Evolutionary conservation across 2,113 vertebrate genomes (phyloP).

Genomic region (Paradoxurus hermaphroditus): DNA sequence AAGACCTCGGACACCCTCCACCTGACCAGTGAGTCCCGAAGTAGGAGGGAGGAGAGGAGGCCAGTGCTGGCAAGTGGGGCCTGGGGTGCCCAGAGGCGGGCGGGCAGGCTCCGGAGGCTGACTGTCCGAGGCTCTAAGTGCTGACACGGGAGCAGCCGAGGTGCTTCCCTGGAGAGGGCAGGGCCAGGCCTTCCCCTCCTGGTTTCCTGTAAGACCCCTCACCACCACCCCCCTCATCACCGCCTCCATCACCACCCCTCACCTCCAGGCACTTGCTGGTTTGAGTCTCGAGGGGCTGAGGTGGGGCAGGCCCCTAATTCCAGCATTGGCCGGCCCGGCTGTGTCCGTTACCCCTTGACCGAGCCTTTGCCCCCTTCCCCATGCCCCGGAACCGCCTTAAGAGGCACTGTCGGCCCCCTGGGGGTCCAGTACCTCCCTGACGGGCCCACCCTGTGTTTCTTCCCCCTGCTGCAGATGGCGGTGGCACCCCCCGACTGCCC

Average conservation of each 20-base stretch:
- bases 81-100: not conserved
- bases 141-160: not conserved
- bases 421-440: slow-evolving; percentile 1
- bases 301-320: not conserved
- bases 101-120: not conserved
- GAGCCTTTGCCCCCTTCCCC: not conserved
- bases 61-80: not conserved
- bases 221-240: not conserved
- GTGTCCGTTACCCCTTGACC: not conserved
- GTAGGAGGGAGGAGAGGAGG: not conserved
- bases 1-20: not conserved
- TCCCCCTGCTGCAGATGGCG: slow-evolving; percentile 73
- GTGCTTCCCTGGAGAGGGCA: not conserved
- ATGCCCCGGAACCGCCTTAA: not conserved
- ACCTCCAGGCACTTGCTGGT: slow-evolving; percentile 8
- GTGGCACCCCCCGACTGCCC: slow-evolving; percentile 77
- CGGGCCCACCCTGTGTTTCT: slow-evolving; percentile 34
- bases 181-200: not conserved
- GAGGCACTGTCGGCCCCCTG: not conserved
- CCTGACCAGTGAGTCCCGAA: not conserved
- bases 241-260: slow-evolving; percentile 38
- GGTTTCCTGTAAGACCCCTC: not conserved
- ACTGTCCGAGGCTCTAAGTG: not conserved
- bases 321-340: not conserved
- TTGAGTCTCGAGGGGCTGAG: not conserved